phyloP scores from a whole-genome alignment of 2,797 vertebrate species.

The Nannoperca australis region DNA sequence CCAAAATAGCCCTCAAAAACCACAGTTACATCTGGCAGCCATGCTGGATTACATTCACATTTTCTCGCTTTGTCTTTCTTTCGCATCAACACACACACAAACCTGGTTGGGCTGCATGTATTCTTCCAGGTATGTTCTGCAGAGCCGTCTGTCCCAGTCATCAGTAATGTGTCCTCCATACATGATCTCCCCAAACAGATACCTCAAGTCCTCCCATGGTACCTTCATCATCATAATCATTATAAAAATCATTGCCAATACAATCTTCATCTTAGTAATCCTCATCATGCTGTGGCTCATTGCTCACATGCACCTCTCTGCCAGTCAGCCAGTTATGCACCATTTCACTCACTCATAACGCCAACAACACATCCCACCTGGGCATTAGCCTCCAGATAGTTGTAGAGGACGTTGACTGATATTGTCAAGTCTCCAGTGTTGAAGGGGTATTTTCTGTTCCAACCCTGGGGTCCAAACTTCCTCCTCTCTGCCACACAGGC shows the following conservation, averaged over 20 bases:
- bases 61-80: constrained; percentile 3
- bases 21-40: constrained; percentile 11
- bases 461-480: constrained; percentile 87
- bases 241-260: constrained; percentile 12
- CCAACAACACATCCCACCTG: constrained; percentile 71
- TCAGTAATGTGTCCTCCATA: constrained; percentile 87
- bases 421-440: constrained; percentile 86
- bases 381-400: constrained; percentile 87
- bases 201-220: constrained; percentile 87
- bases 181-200: constrained; percentile 90
- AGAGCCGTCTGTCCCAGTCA: constrained; percentile 88
- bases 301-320: constrained; percentile 39
- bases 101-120: constrained; percentile 89
- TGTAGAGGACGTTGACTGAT: constrained; percentile 85
- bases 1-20: constrained; percentile 15
- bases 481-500: constrained; percentile 86
- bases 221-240: constrained; percentile 71
- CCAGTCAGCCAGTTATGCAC: not conserved
- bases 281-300: not conserved
- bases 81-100: constrained; percentile 18
- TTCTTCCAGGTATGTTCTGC: constrained; percentile 87
- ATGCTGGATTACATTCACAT: not conserved
- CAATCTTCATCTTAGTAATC: constrained; percentile 7
- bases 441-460: constrained; percentile 89
- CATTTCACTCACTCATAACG: constrained; percentile 7